Conservation (phyloP, 2,113 vertebrate species). For the Psittacula cyanocephala region DNA sequence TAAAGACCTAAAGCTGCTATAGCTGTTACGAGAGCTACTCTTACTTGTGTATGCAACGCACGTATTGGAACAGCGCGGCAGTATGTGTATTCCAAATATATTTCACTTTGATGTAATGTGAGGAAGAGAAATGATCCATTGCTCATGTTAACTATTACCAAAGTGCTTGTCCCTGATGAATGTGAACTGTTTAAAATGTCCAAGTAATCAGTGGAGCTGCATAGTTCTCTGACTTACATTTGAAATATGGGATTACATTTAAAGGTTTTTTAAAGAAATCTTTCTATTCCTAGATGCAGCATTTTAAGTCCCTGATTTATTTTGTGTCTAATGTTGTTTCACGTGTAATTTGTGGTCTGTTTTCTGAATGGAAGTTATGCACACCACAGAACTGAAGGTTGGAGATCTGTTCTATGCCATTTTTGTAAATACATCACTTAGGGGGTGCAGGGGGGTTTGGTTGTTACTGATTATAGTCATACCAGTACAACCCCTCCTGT, state of each 20-base stretch:
- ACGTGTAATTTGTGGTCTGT: neutral
- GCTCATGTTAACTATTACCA: slow-evolving; percentile 50
- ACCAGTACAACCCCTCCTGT: slow-evolving; percentile 12
- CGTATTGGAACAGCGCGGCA: neutral
- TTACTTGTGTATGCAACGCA: neutral
- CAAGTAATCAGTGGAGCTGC: slow-evolving; percentile 39
- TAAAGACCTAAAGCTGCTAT: neutral
- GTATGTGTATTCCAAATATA: neutral
- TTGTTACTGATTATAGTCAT: neutral
- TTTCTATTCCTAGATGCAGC: slow-evolving; percentile 37
- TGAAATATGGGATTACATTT: slow-evolving; percentile 32
- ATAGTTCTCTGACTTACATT: slow-evolving; percentile 5
- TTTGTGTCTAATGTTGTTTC: slow-evolving; percentile 18
- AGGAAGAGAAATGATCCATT: slow-evolving; percentile 36
- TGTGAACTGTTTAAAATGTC: slow-evolving; percentile 55
- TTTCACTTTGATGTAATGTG: slow-evolving; percentile 39
- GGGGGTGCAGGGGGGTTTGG: neutral
- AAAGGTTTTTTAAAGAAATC: neutral
- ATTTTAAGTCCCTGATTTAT: slow-evolving; percentile 54
- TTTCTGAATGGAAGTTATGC: neutral
- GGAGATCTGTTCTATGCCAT: neutral
- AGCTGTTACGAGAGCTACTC: neutral
- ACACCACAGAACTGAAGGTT: neutral
- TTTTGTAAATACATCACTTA: slow-evolving; percentile 1
- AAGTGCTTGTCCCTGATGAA: slow-evolving; percentile 59